These are phyloP conservation scores for Elgaria multicarinata DNA, from an alignment of 2,113 vertebrate genomes.

Conservation along the genomic window DNA sequence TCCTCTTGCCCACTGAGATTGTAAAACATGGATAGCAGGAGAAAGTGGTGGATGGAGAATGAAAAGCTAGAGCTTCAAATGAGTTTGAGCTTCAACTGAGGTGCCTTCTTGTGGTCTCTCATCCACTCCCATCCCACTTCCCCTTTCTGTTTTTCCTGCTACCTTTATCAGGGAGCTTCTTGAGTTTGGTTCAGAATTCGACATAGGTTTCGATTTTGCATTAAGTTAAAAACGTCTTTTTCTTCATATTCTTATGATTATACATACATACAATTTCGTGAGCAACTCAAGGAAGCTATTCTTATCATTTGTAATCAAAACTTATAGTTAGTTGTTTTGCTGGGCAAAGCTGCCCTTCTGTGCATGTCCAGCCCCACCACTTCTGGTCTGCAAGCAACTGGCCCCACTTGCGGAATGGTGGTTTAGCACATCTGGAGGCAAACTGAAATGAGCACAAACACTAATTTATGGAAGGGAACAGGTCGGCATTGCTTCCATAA, in stretches of 20 bases:
- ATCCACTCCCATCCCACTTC: too few species aligned
- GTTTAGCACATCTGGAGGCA: too few species aligned
- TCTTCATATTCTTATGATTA: background rate
- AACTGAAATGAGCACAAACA: too few species aligned
- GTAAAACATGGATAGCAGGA: background rate
- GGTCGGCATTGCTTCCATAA: too few species aligned
- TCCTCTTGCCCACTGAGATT: background rate
- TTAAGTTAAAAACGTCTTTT: background rate
- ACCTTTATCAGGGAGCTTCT: background rate
- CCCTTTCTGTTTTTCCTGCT: background rate
- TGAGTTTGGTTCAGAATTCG: background rate
- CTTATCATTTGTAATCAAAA: too few species aligned
- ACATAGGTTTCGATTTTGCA: background rate
- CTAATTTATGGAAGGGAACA: too few species aligned
- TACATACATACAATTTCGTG: background rate
- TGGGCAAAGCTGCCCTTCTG: too few species aligned
- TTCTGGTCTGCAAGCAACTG: too few species aligned
- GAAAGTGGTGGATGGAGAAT: background rate
- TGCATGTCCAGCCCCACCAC: too few species aligned
- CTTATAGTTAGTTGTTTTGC: too few species aligned
- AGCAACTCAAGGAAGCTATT: background rate
- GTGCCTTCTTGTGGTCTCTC: too few species aligned
- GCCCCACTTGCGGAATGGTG: too few species aligned
- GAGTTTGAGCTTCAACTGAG: background rate
- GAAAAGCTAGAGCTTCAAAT: background rate